A percentile compares a stretch with the other conserved stretches of the same genome.
These are phyloP conservation scores for Ricordea florida DNA, from an alignment of 92 coral and sea anemone species.

Conservation along the genomic window DNA sequence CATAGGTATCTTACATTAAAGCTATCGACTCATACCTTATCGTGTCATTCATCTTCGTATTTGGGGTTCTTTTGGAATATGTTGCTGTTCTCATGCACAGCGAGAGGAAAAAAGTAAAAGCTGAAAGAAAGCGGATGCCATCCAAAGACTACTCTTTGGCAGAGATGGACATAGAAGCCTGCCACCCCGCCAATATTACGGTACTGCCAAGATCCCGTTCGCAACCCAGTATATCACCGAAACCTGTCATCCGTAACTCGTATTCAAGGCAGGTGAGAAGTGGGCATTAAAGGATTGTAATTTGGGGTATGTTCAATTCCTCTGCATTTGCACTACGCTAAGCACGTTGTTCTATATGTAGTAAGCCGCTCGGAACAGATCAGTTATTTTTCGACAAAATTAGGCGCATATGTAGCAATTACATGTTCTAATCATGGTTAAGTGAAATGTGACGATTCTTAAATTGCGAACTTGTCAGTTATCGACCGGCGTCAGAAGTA, in stretches of 20 bases:
- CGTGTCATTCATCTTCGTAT: slow-evolving; percentile 90
- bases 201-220: not conserved
- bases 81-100: slow-evolving; percentile 88
- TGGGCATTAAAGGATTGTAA: not conserved
- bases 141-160: slow-evolving; percentile 24
- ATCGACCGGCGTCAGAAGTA: no score
- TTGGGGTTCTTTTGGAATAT: slow-evolving; percentile 89
- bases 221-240: slow-evolving; percentile 4
- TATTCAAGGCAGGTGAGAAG: slow-evolving; percentile 16
- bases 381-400: no score
- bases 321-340: no score
- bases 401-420: no score
- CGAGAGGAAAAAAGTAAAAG: slow-evolving; percentile 9
- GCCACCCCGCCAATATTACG: not conserved
- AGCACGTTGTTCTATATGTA: no score
- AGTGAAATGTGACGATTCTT: no score
- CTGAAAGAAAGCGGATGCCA: not conserved
- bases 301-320: not conserved
- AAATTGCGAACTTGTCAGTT: no score
- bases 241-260: slow-evolving; percentile 19
- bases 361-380: no score
- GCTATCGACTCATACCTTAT: slow-evolving; percentile 92
- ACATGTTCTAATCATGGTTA: no score
- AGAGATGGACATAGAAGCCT: slow-evolving; percentile 21
- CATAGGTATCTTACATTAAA: slow-evolving; percentile 88